Evolutionary conservation across 2,888 invertebrate species (phyloP).

Genomic region (Eremobia ochroleuca): DNA sequence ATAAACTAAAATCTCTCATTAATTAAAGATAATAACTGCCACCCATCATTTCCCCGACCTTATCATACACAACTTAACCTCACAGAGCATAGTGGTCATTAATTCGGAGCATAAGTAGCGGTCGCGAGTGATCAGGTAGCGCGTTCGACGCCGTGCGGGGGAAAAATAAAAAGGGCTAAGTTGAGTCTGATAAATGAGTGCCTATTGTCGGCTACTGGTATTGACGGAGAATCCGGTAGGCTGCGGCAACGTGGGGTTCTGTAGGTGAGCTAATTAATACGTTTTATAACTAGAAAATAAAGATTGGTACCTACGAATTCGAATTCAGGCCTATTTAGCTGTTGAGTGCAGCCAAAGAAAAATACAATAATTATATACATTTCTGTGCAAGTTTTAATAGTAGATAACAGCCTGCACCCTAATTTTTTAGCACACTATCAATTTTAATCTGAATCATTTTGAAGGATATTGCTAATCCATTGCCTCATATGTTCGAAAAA

Average conservation of each 20-base stretch:
- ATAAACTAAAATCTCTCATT: constrained; percentile 58
- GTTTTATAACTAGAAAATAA: neutral
- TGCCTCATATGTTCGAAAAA: neutral
- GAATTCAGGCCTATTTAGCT: neutral
- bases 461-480: neutral
- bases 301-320: neutral
- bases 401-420: too few species aligned
- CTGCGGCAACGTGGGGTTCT: constrained; percentile 51
- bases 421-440: neutral
- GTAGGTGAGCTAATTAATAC: constrained; percentile 38
- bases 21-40: constrained; percentile 58
- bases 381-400: neutral
- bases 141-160: constrained; percentile 65
- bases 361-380: neutral
- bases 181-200: constrained; percentile 75
- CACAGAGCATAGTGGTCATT: constrained; percentile 66
- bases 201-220: constrained; percentile 75
- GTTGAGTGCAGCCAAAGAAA: neutral
- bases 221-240: constrained; percentile 62
- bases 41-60: constrained; percentile 66
- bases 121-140: constrained; percentile 72
- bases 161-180: constrained; percentile 68
- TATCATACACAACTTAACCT: constrained; percentile 65
- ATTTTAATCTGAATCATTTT: neutral
- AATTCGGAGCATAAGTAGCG: constrained; percentile 70